A percentile compares a stretch with the other conserved stretches of the same genome.
Evolutionary conservation across 2,888 invertebrate genomes (phyloP).

Genomic region (Leucophenga montana): DNA sequence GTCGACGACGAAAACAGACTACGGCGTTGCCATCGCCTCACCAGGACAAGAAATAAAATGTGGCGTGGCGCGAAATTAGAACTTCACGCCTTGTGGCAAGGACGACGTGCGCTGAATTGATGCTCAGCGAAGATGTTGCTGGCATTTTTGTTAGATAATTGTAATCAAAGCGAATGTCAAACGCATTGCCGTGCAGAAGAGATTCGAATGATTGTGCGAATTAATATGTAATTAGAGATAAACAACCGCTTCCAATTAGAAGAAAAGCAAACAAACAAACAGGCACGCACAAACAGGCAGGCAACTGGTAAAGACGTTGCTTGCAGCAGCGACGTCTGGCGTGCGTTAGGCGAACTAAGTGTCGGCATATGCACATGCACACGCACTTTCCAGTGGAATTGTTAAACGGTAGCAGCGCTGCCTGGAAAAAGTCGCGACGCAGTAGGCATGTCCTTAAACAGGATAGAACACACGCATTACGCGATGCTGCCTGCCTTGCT

Average conservation of each 20-base stretch:
- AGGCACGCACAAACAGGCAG: too few species aligned
- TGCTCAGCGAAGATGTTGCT: slow-evolving; percentile 19
- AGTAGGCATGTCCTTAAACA: slow-evolving; percentile 27
- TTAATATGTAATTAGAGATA: slow-evolving; percentile 68
- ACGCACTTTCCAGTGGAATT: slow-evolving; percentile 64
- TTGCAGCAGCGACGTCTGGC: slow-evolving; percentile 56
- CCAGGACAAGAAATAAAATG: slow-evolving; percentile 36
- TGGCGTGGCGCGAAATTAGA: slow-evolving; percentile 55
- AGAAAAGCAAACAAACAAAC: slow-evolving; percentile 1
- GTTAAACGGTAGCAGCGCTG: slow-evolving; percentile 23
- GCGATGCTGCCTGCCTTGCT: slow-evolving; percentile 31
- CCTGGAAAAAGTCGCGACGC: slow-evolving; percentile 1
- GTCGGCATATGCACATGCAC: slow-evolving; percentile 10
- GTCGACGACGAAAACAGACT: slow-evolving; percentile 22
- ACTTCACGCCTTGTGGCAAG: slow-evolving; percentile 31
- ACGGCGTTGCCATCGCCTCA: slow-evolving; percentile 37
- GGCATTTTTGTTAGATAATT: slow-evolving; percentile 53
- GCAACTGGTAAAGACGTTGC: neutral
- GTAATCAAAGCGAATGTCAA: slow-evolving; percentile 60
- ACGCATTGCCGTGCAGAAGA: slow-evolving; percentile 33
- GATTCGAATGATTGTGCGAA: slow-evolving; percentile 55
- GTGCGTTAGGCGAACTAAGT: slow-evolving; percentile 45
- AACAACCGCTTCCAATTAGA: slow-evolving; percentile 59
- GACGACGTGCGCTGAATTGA: slow-evolving; percentile 15
- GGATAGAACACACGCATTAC: slow-evolving; percentile 20